Conservation (phyloP, 2,888 invertebrate species). For the Dyspetes luteomarginatus region DNA sequence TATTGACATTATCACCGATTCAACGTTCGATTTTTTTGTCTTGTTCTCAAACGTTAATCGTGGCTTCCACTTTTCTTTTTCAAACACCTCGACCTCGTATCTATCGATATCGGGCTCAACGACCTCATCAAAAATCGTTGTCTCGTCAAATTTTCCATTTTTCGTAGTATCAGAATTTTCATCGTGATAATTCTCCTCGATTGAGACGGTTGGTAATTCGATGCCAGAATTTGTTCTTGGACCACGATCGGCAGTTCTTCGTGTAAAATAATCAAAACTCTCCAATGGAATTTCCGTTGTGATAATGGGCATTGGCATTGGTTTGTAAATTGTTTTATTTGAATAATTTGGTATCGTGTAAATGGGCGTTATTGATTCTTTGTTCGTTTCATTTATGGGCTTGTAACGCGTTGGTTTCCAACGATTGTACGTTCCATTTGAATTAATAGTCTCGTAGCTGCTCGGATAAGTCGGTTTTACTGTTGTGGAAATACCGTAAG, state of each 20-base stretch:
- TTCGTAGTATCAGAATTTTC: neutral
- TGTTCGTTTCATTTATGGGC: constrained; percentile 45
- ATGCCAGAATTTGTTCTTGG: constrained; percentile 2
- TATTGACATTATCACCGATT: constrained; percentile 78
- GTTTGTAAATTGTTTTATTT: neutral
- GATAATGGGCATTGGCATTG: neutral
- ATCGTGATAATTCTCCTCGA: constrained; percentile 61
- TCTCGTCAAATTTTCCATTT: constrained; percentile 37
- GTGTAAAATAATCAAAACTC: neutral
- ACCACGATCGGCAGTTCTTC: neutral
- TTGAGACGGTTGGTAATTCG: constrained; percentile 69
- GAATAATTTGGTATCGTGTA: constrained; percentile 36
- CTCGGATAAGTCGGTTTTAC: constrained; percentile 27
- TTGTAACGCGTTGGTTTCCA: constrained; percentile 56
- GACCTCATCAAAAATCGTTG: constrained; percentile 29
- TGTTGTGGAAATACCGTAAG: neutral
- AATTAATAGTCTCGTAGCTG: constrained; percentile 24
- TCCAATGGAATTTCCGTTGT: constrained; percentile 25
- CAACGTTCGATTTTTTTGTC: constrained; percentile 63
- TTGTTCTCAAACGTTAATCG: constrained; percentile 74
- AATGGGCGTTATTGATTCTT: neutral
- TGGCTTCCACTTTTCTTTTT: constrained; percentile 76
- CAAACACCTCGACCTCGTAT: constrained; percentile 69
- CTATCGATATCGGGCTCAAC: constrained; percentile 61
- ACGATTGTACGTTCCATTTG: constrained; percentile 31